Conservation (phyloP, 2,888 invertebrate species). For the Eutolmus rufibarbis region DNA sequence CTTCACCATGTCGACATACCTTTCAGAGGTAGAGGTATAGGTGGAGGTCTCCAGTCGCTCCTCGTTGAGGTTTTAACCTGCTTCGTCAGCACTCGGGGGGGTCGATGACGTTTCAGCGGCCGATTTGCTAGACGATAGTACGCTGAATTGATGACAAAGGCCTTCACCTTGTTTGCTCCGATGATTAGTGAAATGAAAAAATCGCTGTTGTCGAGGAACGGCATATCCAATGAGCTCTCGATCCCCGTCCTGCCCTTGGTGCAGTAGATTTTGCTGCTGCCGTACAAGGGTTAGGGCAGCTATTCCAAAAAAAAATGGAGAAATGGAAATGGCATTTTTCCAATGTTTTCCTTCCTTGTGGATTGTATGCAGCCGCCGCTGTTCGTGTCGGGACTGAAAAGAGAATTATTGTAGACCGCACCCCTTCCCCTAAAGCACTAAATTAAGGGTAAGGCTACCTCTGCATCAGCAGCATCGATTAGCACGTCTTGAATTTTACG, state of each 20-base stretch:
- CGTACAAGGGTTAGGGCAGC: background rate
- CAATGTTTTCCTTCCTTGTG: background rate
- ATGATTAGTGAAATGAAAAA: background rate
- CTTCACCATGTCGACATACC: background rate
- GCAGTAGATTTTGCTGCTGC: background rate
- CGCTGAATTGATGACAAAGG: conserved; percentile 13
- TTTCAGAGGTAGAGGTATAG: background rate
- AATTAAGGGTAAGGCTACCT: background rate
- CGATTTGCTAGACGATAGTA: background rate
- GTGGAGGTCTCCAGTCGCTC: background rate
- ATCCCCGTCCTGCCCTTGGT: background rate
- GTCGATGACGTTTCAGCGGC: background rate
- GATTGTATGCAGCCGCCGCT: background rate
- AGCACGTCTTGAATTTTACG: background rate
- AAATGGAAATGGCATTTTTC: background rate
- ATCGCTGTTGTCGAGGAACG: background rate
- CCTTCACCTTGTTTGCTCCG: background rate
- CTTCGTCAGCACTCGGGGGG: background rate
- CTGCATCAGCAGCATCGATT: background rate
- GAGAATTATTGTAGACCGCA: background rate
- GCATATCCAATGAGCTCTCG: background rate
- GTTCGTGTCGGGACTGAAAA: background rate
- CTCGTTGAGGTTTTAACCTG: background rate
- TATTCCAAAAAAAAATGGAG: background rate
- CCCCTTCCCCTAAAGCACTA: background rate